phyloP scores from a whole-genome alignment of 2,888 invertebrate species.

The Acanthacorydalis orientalis region DNA sequence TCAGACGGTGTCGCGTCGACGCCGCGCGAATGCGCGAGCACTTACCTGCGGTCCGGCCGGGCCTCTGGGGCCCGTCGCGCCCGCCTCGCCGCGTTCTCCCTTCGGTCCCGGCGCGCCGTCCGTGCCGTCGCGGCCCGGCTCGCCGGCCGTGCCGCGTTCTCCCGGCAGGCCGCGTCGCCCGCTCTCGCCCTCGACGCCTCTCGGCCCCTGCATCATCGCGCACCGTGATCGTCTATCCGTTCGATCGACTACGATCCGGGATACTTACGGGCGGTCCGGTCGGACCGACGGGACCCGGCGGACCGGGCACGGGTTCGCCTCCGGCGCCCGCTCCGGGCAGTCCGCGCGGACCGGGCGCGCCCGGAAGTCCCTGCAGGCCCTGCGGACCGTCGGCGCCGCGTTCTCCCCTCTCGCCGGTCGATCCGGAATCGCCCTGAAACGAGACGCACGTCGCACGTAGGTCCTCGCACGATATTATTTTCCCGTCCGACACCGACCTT shows the following conservation, averaged over 20 bases:
- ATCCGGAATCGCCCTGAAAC: conserved; percentile 21
- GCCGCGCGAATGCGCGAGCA: conserved; percentile 6
- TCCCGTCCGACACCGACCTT: conserved; percentile 11
- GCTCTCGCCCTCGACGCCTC: conserved; percentile 17
- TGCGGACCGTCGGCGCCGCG: conserved; percentile 18
- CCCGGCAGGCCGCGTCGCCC: conserved; percentile 19
- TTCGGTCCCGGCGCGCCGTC: conserved; percentile 20
- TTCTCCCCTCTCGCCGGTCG: conserved; percentile 26
- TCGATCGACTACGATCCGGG: too few species aligned
- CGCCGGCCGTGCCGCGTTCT: conserved; percentile 14
- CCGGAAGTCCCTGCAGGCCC: conserved; percentile 16
- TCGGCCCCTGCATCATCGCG: conserved; percentile 11
- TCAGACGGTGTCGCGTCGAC: background rate
- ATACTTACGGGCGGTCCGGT: conserved; percentile 17
- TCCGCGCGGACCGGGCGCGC: conserved; percentile 31
- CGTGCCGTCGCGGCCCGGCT: conserved; percentile 19
- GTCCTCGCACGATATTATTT: too few species aligned
- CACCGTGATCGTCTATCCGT: too few species aligned
- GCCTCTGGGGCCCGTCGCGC: conserved; percentile 12
- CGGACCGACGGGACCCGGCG: conserved; percentile 22
- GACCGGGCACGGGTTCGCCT: conserved; percentile 27
- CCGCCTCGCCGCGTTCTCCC: conserved; percentile 24
- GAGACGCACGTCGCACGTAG: background rate
- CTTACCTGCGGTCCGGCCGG: conserved; percentile 19
- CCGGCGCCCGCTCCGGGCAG: conserved; percentile 27